phyloP scores from a whole-genome alignment of 2,113 vertebrate genomes.

The Plectropomus leopardus region DNA sequence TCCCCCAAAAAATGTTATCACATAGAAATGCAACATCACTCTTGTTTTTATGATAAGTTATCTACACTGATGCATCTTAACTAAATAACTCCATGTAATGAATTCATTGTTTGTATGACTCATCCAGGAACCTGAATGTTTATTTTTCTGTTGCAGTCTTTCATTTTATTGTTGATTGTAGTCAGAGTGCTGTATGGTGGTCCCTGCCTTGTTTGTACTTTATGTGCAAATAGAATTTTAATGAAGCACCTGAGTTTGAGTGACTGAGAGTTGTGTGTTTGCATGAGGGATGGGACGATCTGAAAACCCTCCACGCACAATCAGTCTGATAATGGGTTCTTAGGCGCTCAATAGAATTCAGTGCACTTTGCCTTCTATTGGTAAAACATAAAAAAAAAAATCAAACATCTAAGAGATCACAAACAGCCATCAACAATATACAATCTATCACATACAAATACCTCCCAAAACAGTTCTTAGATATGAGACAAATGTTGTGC shows the following conservation, averaged over 20 bases:
- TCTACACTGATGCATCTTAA: not conserved
- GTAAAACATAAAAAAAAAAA: not conserved
- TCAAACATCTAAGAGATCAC: not conserved
- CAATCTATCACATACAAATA: too few species aligned
- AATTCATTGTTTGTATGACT: not conserved
- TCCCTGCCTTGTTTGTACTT: conserved; percentile 30
- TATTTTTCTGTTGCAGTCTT: not conserved
- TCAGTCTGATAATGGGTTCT: not conserved
- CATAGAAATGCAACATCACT: not conserved
- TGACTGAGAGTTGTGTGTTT: conserved; percentile 29
- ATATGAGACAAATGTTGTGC: not conserved
- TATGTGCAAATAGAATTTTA: conserved; percentile 39
- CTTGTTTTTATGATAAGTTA: not conserved
- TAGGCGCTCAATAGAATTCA: not conserved
- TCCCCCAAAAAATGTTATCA: not conserved
- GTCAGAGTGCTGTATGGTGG: conserved; percentile 1
- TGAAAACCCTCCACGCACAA: not conserved
- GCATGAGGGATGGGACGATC: conserved; percentile 35
- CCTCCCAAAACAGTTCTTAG: not conserved
- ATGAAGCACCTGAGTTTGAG: conserved; percentile 39
- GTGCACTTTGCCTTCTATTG: not conserved
- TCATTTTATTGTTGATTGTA: conserved; percentile 9
- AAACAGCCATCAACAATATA: not conserved
- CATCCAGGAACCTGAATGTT: not conserved
- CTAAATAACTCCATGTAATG: not conserved